Evolutionary conservation across 2,113 vertebrate species (phyloP), one percentile per base, ranked within the genome.

Genomic region (Merops nubicus): DNA sequence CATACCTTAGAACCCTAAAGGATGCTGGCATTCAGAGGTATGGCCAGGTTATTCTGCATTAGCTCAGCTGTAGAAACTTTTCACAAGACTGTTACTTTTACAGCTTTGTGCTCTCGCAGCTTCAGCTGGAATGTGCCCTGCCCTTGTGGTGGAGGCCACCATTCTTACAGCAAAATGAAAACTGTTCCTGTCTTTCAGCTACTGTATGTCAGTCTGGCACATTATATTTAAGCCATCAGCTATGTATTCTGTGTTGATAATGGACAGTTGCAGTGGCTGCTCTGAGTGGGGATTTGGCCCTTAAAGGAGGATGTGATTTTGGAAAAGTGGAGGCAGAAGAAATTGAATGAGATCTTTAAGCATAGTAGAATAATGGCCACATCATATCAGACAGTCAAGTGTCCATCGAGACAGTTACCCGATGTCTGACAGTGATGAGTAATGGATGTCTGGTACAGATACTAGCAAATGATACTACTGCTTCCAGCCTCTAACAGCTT

Each of bases 191-290:
- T 53, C 25, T 68, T 85, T 89, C 54, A 75, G 16, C 36, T 87
- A 4, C 15, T 0, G 0, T 33, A 2, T 36, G 18, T 60, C 15
- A 16, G 19, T 36, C 54, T 50, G 33, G 4, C 16, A 8, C 0
- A 0, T n/a, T 79, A 78, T n/a, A n/a, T 42, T n/a, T 56, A n/a
- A 34, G 8, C 0, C 1, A 12, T 68, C 38, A 16, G 3, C n/a
- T n/a, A 22, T 79, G 17, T 48, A 5, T 57, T 91, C 88, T 88
- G 11, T 85, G 42, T 19, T 78, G 56, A 21, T 54, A 29, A 13
- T 28, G 19, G 51, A 28, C 40, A 18, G 42, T 12, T 11, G 42
- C n/a, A 64, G 18, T 3, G 11, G n/a, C 60, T 56, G 51, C 63
- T 15, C 18, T 89, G 38, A 20, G 28, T 12, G 2, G 8, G 6